A percentile compares a stretch with the other conserved stretches of the same genome.
These are phyloP conservation scores for Sebastes elongatus DNA, from an alignment of 2,797 vertebrate species.

Conservation along the genomic window DNA sequence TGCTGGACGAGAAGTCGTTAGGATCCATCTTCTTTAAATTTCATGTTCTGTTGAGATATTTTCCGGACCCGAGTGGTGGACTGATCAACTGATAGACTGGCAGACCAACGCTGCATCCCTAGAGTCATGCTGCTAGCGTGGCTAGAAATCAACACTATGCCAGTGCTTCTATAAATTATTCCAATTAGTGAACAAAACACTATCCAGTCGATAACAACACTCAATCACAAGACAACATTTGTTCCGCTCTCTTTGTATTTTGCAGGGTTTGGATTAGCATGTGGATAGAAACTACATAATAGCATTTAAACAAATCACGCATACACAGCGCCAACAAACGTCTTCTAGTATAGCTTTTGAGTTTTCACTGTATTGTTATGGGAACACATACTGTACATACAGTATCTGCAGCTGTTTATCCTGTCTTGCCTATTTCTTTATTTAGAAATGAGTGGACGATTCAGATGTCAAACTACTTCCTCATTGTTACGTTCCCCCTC, in stretches of 20 bases:
- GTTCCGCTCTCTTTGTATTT: too few relatives aligned
- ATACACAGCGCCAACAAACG: too few relatives aligned
- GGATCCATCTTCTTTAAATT: not conserved
- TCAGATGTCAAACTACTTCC: slow-evolving; percentile 3
- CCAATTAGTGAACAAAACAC: not conserved
- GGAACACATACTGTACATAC: not conserved
- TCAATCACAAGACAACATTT: too few relatives aligned
- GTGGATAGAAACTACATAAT: too few relatives aligned
- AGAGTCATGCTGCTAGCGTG: not conserved
- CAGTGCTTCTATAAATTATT: not conserved
- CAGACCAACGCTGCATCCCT: not conserved
- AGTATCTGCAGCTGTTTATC: not conserved
- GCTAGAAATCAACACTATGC: not conserved
- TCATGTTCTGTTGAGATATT: not conserved
- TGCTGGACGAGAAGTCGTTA: not conserved
- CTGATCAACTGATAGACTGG: not conserved
- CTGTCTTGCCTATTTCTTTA: slow-evolving; percentile 1
- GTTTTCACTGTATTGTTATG: not conserved
- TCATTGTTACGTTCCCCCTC: too few relatives aligned
- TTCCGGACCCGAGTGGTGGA: not conserved
- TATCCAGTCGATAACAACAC: not conserved
- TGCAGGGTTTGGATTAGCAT: too few relatives aligned
- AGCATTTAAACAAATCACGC: too few relatives aligned
- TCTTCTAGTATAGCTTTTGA: not conserved
- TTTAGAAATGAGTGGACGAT: slow-evolving; percentile 16